Conservation (phyloP, 2,113 vertebrate genomes). For the Natator depressus region DNA sequence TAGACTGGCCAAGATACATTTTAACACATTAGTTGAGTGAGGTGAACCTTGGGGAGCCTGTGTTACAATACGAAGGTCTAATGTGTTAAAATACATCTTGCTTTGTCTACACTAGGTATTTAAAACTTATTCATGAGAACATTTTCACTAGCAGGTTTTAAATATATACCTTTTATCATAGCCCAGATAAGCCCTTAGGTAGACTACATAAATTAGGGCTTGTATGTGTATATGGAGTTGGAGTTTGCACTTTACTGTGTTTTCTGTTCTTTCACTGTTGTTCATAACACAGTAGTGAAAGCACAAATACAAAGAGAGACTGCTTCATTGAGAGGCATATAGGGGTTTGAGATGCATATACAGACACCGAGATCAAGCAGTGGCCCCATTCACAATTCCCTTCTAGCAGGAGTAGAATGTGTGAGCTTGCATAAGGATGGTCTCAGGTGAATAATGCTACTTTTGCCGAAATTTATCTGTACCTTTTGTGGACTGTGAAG, state of each 20-base stretch:
- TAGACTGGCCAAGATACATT: neutral
- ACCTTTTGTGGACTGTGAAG: neutral
- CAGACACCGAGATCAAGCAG: neutral
- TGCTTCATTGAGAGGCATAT: neutral
- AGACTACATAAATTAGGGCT: neutral
- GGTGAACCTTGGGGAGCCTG: neutral
- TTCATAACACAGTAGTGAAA: neutral
- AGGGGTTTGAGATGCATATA: neutral
- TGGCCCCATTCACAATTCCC: neutral
- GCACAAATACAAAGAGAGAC: neutral
- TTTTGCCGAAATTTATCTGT: neutral
- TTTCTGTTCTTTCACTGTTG: neutral
- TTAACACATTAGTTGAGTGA: neutral
- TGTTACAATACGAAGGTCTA: neutral
- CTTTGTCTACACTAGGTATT: neutral
- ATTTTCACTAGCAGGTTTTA: neutral
- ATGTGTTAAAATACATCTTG: neutral
- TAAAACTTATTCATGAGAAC: neutral
- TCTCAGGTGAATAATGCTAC: neutral
- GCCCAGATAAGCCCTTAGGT: rapidly evolving
- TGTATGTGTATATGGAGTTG: neutral
- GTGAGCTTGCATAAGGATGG: neutral
- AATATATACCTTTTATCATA: neutral
- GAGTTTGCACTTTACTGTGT: neutral
- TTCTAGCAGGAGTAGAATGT: neutral